phyloP scores from a whole-genome alignment of 2,888 invertebrate species.

The Phaedon cochleariae region DNA sequence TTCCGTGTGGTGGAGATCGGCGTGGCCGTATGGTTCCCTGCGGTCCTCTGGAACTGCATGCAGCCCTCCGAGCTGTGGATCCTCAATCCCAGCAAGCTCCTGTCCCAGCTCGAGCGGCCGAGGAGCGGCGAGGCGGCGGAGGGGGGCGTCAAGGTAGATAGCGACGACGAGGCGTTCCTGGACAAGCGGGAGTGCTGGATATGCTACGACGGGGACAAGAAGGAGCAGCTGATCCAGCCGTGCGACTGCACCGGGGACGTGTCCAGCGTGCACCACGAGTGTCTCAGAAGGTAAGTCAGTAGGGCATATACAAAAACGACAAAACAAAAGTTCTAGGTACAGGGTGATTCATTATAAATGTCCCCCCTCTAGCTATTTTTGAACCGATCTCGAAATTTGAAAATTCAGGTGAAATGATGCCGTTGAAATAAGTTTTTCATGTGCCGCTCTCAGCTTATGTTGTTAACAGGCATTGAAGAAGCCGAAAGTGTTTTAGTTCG shows the following conservation, averaged over 20 bases:
- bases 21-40: conserved; percentile 94
- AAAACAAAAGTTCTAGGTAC: too few species aligned
- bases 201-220: conserved; percentile 84
- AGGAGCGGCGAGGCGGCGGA: conserved; percentile 31
- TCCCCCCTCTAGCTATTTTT: too few species aligned
- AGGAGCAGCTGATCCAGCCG: conserved; percentile 86
- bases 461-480: too few species aligned
- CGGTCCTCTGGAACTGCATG: conserved; percentile 96
- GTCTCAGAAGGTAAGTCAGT: conserved; percentile 70
- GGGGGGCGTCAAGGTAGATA: conserved; percentile 28
- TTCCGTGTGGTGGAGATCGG: conserved; percentile 93
- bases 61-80: conserved; percentile 94
- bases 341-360: too few species aligned
- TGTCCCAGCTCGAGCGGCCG: conserved; percentile 64
- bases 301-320: not conserved
- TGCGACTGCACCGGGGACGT: conserved; percentile 93
- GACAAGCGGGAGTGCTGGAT: conserved; percentile 88
- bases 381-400: too few species aligned
- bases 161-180: conserved; percentile 65
- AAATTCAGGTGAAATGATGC: too few species aligned
- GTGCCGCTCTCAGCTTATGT: too few species aligned
- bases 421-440: too few species aligned
- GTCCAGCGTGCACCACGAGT: conserved; percentile 92
- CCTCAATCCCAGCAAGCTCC: conserved; percentile 86
- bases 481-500: too few species aligned